Percentiles rank a stretch among this genome's conserved stretches.
Evolutionary conservation across 2,797 vertebrate species (phyloP).

Genomic region (Tympanoctomys barrerae): DNA sequence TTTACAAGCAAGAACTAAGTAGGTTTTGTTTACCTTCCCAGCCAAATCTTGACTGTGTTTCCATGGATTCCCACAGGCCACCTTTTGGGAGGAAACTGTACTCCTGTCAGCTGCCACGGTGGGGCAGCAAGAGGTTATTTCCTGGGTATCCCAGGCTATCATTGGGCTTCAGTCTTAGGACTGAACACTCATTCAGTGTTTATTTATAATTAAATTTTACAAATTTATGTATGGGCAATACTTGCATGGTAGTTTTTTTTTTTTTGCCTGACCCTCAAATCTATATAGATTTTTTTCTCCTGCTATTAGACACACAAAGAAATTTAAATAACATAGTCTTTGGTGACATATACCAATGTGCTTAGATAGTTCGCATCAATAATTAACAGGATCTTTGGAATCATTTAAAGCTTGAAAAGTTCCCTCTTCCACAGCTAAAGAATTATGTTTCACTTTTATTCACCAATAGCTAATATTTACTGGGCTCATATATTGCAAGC

Average conservation of each 20-base stretch:
- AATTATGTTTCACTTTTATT: slow-evolving; percentile 5
- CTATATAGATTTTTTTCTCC: neutral
- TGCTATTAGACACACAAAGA: neutral
- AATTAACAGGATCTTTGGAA: neutral
- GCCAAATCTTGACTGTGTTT: neutral
- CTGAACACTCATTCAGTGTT: neutral
- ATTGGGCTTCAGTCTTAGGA: neutral
- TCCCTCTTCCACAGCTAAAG: neutral
- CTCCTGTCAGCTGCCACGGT: slow-evolving; percentile 32
- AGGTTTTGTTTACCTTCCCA: neutral
- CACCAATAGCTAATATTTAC: slow-evolving; percentile 49
- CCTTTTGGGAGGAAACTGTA: neutral
- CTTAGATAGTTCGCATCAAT: neutral
- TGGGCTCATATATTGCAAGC: neutral
- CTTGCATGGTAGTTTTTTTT: neutral
- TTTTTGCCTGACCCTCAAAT: neutral
- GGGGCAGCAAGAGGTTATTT: slow-evolving; percentile 62
- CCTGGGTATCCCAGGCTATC: neutral
- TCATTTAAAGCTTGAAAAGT: slow-evolving; percentile 39
- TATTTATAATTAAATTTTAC: neutral
- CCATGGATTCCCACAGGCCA: neutral
- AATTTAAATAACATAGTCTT: neutral
- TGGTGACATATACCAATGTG: neutral
- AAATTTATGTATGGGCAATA: neutral
- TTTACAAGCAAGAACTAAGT: neutral